Evolutionary conservation across 2,113 vertebrate genomes (phyloP), one percentile per base, ranked within the genome.

Genomic region (Rana temporaria): DNA sequence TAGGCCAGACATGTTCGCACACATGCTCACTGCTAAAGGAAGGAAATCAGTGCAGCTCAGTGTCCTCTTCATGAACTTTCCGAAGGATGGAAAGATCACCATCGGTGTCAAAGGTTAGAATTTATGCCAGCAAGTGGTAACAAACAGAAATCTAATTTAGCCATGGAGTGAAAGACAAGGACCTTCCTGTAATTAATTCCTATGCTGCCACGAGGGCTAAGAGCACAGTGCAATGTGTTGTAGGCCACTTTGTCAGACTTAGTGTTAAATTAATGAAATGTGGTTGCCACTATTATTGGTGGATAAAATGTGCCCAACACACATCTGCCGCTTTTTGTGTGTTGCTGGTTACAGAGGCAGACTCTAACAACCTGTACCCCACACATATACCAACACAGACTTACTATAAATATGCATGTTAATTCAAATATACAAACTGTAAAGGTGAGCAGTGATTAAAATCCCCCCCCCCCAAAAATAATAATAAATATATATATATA

Each of bases 51-150:
- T 83, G 83, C 86, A 24, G 92, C 92, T 92, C 90, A 60, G 18
- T 96, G 97, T 98, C 98, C 97, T 94, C 92, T 91, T 88, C 77
- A 57, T 96, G 97, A 99, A 98, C 97, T 92, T 96, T 93, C 87
- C 80, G 86, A 60, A 88, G 93, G 94, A 94, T 87, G 83, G 90
- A 95, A 93, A 93, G 94, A 96, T 94, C 96, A 94, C 90, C 81
- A 78, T 84, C 89, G 89, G 91, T 93, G 95, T 88, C 95, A 96
- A 91, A 97, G 97, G 95, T 96, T 96, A 94, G 89, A 89, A 81
- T 93, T 94, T 94, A 93, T 95, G 94, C 94, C 92, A 93, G 90
- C 93, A 92, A 94, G 94, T 93, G 93, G 90, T 93, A 92, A 91
- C 94, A 95, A 94, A 96, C 94, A 96, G 96, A 95, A 96, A 92